A percentile compares a stretch with the other conserved stretches of the same genome.
These are phyloP conservation scores for Lomographa bimaculata DNA, from an alignment of 2,888 invertebrate genomes.

Conservation along the genomic window DNA sequence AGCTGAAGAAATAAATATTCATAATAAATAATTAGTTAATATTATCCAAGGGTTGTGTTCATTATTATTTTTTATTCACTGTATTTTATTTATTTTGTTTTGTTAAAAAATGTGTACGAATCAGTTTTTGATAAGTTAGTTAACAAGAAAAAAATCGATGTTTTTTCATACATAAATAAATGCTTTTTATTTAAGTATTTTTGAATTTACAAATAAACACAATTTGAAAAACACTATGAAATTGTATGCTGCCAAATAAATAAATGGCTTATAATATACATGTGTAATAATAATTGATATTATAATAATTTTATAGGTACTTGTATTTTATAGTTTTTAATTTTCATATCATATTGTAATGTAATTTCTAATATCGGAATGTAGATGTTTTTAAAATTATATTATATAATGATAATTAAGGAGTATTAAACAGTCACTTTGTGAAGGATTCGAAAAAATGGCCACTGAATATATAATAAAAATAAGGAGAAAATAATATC, in stretches of 20 bases:
- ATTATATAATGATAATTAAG: background rate
- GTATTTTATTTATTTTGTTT: too few relatives aligned
- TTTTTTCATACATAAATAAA: too few relatives aligned
- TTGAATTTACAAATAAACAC: too few relatives aligned
- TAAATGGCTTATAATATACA: background rate
- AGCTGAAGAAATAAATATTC: conserved; percentile 46
- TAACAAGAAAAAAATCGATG: too few relatives aligned
- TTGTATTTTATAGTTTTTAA: conserved; percentile 16
- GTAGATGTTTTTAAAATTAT: conserved; percentile 10
- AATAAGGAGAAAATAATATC: too few relatives aligned
- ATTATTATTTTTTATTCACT: conserved; percentile 16
- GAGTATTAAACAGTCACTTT: conserved; percentile 1
- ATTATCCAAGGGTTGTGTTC: conserved; percentile 58
- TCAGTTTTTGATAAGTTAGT: too few relatives aligned
- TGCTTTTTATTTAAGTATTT: too few relatives aligned
- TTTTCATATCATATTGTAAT: conserved; percentile 20
- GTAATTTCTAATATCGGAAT: conserved; percentile 6
- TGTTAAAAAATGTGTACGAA: too few relatives aligned
- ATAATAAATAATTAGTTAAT: conserved; percentile 15
- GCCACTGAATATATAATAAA: too few relatives aligned
- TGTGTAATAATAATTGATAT: conserved; percentile 22
- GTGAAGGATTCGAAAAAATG: background rate
- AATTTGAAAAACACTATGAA: too few relatives aligned
- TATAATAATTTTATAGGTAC: conserved; percentile 26
- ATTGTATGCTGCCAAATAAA: conserved; percentile 4